Base-by-base conservation (phyloP, 2,797 vertebrate species). In the Streptopelia turtur region DNA sequence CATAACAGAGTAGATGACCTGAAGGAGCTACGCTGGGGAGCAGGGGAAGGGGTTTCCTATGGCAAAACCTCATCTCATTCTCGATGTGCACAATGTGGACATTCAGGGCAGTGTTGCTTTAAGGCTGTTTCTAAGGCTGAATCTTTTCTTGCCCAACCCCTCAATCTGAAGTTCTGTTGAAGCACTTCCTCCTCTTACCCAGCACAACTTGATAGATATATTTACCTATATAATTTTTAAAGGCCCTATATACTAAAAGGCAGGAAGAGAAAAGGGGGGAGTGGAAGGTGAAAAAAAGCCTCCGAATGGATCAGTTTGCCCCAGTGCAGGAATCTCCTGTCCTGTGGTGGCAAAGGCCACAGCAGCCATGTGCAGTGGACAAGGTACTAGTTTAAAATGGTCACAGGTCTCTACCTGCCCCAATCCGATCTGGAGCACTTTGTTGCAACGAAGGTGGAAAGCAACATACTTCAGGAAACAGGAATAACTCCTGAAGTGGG, bases 101-200 rank as follows among this genome's bases (percentile, higher is more conserved):
- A 97, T 97, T 97, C 95, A 97, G 96, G 96, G 96, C 95, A 97
- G 95, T 96, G 97, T 96, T 94, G 75, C 85, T 97, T 97, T 97
- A 97, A 97, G 97, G 96, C 96, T 97, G 13, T 94, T 96, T 96
- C 95, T 97, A 95, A 95, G 96, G 96, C 96, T 97, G 91, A 94
- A 94, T 92, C 83, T 90, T 81, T 83, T 87, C 69, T 77, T 70
- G 72, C 89, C 74, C 75, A 53, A 78, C 65, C 79, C n/a, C 59
- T 87, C 69, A 63, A 56, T 66, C 56, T 11, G 5, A 94, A 89
- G 82, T 71, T 92, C 66, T 92, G 53, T 71, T 83, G 89, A 93
- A 85, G 89, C 68, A 88, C 47, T 55, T 96, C 87, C 89, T 96
- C 60, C 77, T 92, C 69, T 89, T 79, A 93, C 75, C 92, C 82